Evolutionary conservation across 2,888 invertebrate genomes (phyloP).

Genomic region (Hirtodrosophila duncani): DNA sequence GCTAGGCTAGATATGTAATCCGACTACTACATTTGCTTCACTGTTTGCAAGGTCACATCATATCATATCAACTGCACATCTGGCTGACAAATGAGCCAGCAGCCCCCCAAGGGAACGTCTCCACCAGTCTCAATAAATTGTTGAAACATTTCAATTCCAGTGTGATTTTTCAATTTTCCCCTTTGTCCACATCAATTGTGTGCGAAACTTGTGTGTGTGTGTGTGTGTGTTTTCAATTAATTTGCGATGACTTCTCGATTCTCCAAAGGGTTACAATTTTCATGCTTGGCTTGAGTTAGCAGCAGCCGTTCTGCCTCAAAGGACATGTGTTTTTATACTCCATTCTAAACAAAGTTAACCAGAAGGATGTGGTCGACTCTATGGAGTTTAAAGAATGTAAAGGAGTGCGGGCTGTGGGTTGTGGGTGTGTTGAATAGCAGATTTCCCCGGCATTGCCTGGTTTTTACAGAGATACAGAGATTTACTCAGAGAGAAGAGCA

Average conservation of each 20-base stretch:
- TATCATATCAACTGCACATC: not conserved
- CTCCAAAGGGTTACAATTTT: constrained; percentile 17
- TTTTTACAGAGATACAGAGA: too few relatives aligned
- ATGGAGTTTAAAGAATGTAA: too few relatives aligned
- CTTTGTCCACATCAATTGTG: not conserved
- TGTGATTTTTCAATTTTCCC: not conserved
- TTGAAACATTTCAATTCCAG: not conserved
- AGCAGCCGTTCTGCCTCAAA: not conserved
- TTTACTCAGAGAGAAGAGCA: too few relatives aligned
- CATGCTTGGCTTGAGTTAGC: not conserved
- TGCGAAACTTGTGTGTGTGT: constrained; percentile 1
- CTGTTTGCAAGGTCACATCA: not conserved
- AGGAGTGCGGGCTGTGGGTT: too few relatives aligned
- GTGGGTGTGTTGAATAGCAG: too few relatives aligned
- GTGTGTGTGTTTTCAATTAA: constrained; percentile 24
- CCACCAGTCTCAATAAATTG: constrained; percentile 1
- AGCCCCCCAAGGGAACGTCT: not conserved
- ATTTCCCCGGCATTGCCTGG: too few relatives aligned
- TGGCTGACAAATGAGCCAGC: constrained; percentile 14
- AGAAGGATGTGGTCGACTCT: too few relatives aligned
- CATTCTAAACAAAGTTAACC: too few relatives aligned
- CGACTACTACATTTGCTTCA: not conserved
- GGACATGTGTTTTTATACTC: not conserved
- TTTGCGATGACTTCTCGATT: constrained; percentile 29
- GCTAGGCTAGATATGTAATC: too few relatives aligned